These are phyloP conservation scores for Oryzias javanicus DNA, from an alignment of 2,113 vertebrate species.

Conservation along the genomic window DNA sequence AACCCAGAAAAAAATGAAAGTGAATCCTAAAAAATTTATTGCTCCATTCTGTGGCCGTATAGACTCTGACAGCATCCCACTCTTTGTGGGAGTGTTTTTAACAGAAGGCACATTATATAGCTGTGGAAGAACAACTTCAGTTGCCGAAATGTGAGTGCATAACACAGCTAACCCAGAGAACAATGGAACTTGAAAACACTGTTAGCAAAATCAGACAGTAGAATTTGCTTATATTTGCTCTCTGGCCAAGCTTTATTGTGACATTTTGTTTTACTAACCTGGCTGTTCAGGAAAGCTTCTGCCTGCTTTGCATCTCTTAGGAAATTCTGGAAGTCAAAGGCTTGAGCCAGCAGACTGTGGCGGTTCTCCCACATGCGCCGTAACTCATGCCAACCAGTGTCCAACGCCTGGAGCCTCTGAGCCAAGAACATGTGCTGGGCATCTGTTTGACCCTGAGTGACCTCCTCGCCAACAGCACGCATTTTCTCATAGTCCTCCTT, in stretches of 20 bases:
- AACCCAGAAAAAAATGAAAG: too few relatives aligned
- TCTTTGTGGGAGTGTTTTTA: too few relatives aligned
- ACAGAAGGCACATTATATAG: too few relatives aligned
- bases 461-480: slow-evolving; percentile 84
- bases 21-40: too few relatives aligned
- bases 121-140: too few relatives aligned
- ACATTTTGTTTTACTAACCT: slow-evolving; percentile 74
- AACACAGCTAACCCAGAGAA: too few relatives aligned
- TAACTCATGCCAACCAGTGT: slow-evolving; percentile 92
- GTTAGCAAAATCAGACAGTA: too few relatives aligned
- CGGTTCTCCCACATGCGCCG: slow-evolving; percentile 93
- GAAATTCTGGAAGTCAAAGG: slow-evolving; percentile 89
- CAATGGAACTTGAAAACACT: too few relatives aligned
- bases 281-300: slow-evolving; percentile 89
- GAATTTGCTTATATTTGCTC: not conserved
- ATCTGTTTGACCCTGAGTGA: slow-evolving; percentile 87
- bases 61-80: too few relatives aligned
- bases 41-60: too few relatives aligned
- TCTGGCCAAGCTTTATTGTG: not conserved
- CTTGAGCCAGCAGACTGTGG: slow-evolving; percentile 86
- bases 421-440: slow-evolving; percentile 88
- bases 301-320: slow-evolving; percentile 90
- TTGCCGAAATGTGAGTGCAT: too few relatives aligned
- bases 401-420: slow-evolving; percentile 88
- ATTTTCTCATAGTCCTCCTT: slow-evolving; percentile 86